Evolutionary conservation across 2,113 vertebrate species (phyloP), one percentile per base, ranked within the genome.

Genomic region (Macroglossus sobrinus): DNA sequence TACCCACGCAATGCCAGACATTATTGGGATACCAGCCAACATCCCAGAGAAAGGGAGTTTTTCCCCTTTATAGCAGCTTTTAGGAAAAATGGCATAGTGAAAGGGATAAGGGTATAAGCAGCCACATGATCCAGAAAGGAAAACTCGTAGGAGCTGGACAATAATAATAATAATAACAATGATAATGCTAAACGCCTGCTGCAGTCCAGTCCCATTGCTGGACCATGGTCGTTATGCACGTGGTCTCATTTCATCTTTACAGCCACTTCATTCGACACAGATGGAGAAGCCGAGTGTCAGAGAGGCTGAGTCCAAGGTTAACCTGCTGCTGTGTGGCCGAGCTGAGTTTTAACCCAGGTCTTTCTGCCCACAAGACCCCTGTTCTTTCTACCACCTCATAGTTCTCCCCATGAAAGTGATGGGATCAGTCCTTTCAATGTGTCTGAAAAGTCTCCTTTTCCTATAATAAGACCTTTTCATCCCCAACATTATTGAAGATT

Each of bases 211-310:
- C 72, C 40, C 43, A 3, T 57, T 2, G 26, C 38, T 63, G 79
- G 79, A 43, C 28, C 75, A 0, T 0, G 3, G 26, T 14, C 0
- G 8, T 6, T 3, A 57, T 16, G 30, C 8, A 2, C 50, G 0
- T 4, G 38, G 50, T 45, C 75, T 93, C 47, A 0, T 30, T 35
- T 72, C 89, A 10, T 82, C 47, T 81, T 72, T 4, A 0, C 35
- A 15, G 7, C 8, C 14, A 2, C 21, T 43, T 19, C 28, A 3
- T 26, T 24, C 7, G 18, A 35, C 45, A 19, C 40, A 3, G 22
- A 22, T 14, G 84, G 40, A 38, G 50, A 74, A 68, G 47, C 43
- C 11, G 45, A 28, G 71, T 28, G 66, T 57, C 59, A 33, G 28
- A 66, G 53, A 15, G 57, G 21, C 45, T 6, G 64, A 45, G 64